Evolutionary conservation across 2,113 vertebrate species (phyloP).

Genomic region (Himantopus leucocephalus): DNA sequence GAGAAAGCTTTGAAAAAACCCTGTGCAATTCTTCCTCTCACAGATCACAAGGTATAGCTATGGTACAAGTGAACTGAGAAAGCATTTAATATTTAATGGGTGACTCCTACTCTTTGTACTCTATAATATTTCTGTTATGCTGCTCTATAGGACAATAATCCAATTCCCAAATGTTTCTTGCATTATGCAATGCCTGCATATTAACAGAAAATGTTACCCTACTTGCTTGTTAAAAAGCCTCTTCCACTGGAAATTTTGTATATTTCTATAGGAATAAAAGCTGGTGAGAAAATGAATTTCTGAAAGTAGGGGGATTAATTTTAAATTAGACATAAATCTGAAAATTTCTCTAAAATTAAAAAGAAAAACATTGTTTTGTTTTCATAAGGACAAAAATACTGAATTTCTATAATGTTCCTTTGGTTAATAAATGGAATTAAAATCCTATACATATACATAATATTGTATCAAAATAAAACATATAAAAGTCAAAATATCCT

Average conservation of each 20-base stretch:
- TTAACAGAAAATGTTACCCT: not conserved
- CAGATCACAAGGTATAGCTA: not conserved
- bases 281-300: not conserved
- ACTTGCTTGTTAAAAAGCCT: not conserved
- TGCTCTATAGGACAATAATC: not conserved
- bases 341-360: not conserved
- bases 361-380: not conserved
- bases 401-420: not conserved
- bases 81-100: not conserved
- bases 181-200: no score
- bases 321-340: not conserved
- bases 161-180: not conserved
- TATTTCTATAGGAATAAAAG: not conserved
- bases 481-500: not conserved
- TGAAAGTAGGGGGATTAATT: not conserved
- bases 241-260: not conserved
- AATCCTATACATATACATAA: not conserved
- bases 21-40: not conserved
- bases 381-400: not conserved
- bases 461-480: not conserved
- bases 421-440: not conserved
- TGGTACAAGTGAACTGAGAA: not conserved
- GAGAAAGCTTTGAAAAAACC: not conserved
- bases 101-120: not conserved
- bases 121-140: not conserved